Evolutionary conservation across 2,113 vertebrate species (phyloP), one percentile per base, ranked within the genome.

Genomic region (Sporophila hypoxantha): DNA sequence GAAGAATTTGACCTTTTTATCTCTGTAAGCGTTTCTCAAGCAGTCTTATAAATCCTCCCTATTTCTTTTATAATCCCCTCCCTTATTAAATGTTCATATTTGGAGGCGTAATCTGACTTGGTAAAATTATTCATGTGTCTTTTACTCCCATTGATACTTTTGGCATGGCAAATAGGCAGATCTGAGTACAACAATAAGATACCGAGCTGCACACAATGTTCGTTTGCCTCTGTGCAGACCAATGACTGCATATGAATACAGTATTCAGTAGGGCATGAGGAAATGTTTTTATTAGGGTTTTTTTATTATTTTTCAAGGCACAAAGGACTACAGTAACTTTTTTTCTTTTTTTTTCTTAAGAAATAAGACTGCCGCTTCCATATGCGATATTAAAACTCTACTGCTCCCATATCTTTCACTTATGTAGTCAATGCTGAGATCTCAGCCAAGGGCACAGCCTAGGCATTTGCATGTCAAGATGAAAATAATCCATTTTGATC

Each of bases 401-500:
- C 66, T 73, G 26, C 53, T 46, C 42, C 82, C 6, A 0, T 85
- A 88, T 87, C 76, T 93, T 92, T 89, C 86, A 61, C 46, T 93
- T 87, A 69, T 78, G 64, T 66, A 89, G 79, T 81, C 82, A 91
- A 59, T 81, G 47, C 87, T 81, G 69, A 95, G 73, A 93, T 83
- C 76, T 88, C 89, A 95, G 87, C 76, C 92, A 93, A 92, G 89
- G 89, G 91, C 85, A 88, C 66, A 86, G 87, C 70, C 73, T 55
- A 87, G 76, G 69, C 91, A 93, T 92, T 95, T 95, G 92, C 95
- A 94, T 95, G 91, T 95, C 91, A 93, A 83, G 85, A 93, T 92
- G 93, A 94, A 94, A 94, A 95, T 94, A 93, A 95, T 89, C 93
- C 89, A 73, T 92, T 94, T 80, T 93, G 85, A 95, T 94, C 92